Evolutionary conservation across 1,140 invertebrate species (phyloP).

Genomic region (Ceratina japonica): DNA sequence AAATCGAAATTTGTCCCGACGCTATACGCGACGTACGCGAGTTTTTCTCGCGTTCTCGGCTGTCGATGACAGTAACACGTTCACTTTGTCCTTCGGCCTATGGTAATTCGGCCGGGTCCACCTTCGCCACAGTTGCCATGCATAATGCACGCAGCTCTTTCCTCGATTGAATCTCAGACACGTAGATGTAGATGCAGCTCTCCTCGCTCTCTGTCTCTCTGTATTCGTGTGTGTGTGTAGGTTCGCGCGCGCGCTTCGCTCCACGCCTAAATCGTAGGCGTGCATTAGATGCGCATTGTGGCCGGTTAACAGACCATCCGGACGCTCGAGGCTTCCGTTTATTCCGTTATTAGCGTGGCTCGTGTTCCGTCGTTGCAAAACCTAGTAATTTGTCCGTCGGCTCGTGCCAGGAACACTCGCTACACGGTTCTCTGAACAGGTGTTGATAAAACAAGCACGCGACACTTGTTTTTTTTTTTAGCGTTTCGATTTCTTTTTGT

Average conservation of each 20-base stretch:
- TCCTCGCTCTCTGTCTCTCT: too few relatives aligned
- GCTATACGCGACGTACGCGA: not conserved
- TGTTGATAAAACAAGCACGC: not conserved
- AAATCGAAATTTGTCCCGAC: conserved; percentile 35
- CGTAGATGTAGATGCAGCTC: not conserved
- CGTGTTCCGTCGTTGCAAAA: conserved; percentile 17
- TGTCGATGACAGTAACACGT: conserved; percentile 33
- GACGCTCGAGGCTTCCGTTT: conserved; percentile 30
- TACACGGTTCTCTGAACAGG: not conserved
- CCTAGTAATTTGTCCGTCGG: conserved; percentile 12
- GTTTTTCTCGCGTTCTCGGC: not conserved
- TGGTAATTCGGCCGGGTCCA: conserved; percentile 32
- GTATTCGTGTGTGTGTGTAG: not conserved
- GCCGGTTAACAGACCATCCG: conserved; percentile 21
- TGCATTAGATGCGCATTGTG: conserved; percentile 33
- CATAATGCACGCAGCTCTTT: conserved; percentile 40
- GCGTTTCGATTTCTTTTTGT: not conserved
- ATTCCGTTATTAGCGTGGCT: conserved; percentile 27
- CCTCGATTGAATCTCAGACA: conserved; percentile 23
- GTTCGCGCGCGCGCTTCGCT: conserved; percentile 3
- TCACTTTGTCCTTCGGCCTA: conserved; percentile 25
- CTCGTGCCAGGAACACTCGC: conserved; percentile 17
- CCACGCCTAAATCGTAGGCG: conserved; percentile 27
- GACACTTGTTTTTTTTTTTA: not conserved
- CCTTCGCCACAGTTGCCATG: conserved; percentile 9